These are phyloP conservation scores for Setipinna tenuifilis DNA, from an alignment of 2,797 vertebrate species.

Conservation along the genomic window DNA sequence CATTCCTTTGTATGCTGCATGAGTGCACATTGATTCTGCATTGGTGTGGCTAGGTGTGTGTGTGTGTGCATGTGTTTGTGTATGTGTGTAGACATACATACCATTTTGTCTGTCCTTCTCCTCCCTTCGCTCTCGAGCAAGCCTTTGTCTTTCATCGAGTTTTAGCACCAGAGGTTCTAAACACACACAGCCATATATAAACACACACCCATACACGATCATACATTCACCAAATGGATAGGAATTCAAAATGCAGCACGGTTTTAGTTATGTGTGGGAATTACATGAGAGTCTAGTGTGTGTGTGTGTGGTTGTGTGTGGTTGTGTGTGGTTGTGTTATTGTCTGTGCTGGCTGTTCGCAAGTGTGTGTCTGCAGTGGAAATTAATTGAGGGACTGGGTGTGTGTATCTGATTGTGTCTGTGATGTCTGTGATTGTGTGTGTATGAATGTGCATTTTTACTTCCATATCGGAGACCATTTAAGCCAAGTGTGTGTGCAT, in stretches of 20 bases:
- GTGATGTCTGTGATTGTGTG: not conserved
- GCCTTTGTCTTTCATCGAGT: constrained; percentile 89
- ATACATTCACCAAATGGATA: too few species aligned
- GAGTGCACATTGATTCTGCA: too few species aligned
- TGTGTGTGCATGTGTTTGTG: not conserved
- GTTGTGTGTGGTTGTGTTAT: too few species aligned
- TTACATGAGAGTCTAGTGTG: not conserved
- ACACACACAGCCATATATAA: constrained; percentile 35
- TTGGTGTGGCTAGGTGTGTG: not conserved
- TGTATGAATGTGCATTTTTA: too few species aligned
- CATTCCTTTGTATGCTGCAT: too few species aligned
- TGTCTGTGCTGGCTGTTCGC: too few species aligned
- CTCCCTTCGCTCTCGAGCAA: constrained; percentile 90
- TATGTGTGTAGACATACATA: constrained; percentile 60
- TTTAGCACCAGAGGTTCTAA: constrained; percentile 80
- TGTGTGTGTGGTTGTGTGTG: not conserved
- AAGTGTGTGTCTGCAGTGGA: not conserved
- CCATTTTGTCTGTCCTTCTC: constrained; percentile 89
- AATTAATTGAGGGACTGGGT: not conserved
- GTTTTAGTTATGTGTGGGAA: too few species aligned
- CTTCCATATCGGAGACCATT: too few species aligned
- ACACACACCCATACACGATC: too few species aligned
- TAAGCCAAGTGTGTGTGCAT: not conserved
- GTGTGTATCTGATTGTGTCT: not conserved
- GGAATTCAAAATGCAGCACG: too few species aligned